Evolutionary conservation across 2,888 invertebrate genomes (phyloP).

Genomic region (Drosophila infuscata): DNA sequence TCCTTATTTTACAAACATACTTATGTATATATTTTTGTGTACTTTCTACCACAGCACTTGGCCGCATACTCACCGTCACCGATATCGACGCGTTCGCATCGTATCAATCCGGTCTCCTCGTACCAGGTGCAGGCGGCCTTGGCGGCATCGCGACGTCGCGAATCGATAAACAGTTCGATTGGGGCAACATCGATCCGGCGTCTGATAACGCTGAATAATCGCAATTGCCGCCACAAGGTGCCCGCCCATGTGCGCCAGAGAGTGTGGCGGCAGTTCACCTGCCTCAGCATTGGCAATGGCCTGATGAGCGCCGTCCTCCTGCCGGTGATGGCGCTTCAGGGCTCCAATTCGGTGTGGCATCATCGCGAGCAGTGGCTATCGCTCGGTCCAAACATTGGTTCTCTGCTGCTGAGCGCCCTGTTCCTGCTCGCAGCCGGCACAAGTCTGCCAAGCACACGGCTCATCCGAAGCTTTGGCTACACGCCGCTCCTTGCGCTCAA

Average conservation of each 20-base stretch:
- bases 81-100: slow-evolving; percentile 87
- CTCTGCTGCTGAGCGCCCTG: slow-evolving; percentile 88
- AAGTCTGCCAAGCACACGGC: slow-evolving; percentile 86
- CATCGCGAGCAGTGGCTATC: slow-evolving; percentile 84
- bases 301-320: slow-evolving; percentile 82
- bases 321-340: slow-evolving; percentile 83
- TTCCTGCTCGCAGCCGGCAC: slow-evolving; percentile 88
- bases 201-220: slow-evolving; percentile 88
- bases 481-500: slow-evolving; percentile 85
- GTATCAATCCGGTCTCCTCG: slow-evolving; percentile 85
- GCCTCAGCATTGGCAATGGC: slow-evolving; percentile 82
- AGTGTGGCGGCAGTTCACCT: slow-evolving; percentile 82
- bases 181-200: slow-evolving; percentile 92
- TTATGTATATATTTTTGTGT: not conserved
- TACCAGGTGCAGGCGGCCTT: slow-evolving; percentile 84
- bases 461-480: slow-evolving; percentile 86
- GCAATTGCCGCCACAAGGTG: slow-evolving; percentile 84
- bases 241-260: slow-evolving; percentile 83
- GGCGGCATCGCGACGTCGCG: slow-evolving; percentile 86
- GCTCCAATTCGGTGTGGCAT: slow-evolving; percentile 85
- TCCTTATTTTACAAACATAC: too few relatives aligned
- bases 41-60: slow-evolving; percentile 84
- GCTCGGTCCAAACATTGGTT: slow-evolving; percentile 86
- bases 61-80: slow-evolving; percentile 88
- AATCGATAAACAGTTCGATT: slow-evolving; percentile 90